These are phyloP conservation scores for Scaptomyza hsui DNA, from an alignment of 1,140 invertebrate species.

Conservation along the genomic window DNA sequence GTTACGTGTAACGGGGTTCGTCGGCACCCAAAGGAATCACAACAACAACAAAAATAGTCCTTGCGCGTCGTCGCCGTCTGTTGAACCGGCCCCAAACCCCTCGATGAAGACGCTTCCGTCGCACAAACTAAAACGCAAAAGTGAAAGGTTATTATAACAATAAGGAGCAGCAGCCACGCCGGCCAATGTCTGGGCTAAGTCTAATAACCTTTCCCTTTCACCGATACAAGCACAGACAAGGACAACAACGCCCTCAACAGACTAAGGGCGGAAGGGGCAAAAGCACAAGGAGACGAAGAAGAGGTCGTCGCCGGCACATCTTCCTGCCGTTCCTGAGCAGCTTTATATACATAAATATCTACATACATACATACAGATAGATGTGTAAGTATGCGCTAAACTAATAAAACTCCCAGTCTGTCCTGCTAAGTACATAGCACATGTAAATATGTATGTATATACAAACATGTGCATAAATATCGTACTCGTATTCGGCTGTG, in stretches of 20 bases:
- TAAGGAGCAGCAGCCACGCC: conserved; percentile 55
- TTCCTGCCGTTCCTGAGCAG: conserved; percentile 1
- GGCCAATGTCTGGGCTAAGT: conserved; percentile 68
- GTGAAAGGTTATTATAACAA: conserved; percentile 79
- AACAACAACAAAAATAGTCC: conserved; percentile 12
- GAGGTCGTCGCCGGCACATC: neutral
- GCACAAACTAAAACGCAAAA: conserved; percentile 45
- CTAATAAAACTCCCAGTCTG: conserved; percentile 58
- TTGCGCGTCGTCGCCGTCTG: conserved; percentile 20
- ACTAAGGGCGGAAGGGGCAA: neutral
- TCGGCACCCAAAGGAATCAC: conserved; percentile 3
- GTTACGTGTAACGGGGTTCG: conserved; percentile 31
- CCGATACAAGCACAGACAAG: conserved; percentile 36
- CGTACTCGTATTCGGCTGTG: neutral
- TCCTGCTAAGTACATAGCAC: neutral
- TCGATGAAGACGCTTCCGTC: conserved; percentile 54
- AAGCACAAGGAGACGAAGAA: neutral
- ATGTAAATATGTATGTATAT: no score
- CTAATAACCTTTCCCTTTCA: conserved; percentile 79
- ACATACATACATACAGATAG: conserved; percentile 3
- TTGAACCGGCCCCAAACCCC: conserved; percentile 20
- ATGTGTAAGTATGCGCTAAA: conserved; percentile 50
- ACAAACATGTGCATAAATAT: neutral
- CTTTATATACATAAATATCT: neutral
- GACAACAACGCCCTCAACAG: conserved; percentile 17